These are phyloP conservation scores for Corydoras maculifer DNA, from an alignment of 2,113 vertebrate genomes.

Conservation along the genomic window DNA sequence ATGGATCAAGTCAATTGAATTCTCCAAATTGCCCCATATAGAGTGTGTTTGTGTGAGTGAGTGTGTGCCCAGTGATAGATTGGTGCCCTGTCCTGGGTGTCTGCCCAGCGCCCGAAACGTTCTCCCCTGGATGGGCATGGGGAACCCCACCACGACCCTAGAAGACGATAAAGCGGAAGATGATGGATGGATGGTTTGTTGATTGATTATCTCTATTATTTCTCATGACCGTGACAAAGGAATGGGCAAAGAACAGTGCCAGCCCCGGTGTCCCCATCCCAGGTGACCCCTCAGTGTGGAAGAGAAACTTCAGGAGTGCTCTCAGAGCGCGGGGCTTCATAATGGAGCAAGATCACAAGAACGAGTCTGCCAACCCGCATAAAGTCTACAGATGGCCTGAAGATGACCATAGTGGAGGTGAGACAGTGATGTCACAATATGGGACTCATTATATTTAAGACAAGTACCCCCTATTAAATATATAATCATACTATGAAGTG, in stretches of 20 bases:
- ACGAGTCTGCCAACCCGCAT: slow-evolving; percentile 70
- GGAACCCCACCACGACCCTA: too few species aligned
- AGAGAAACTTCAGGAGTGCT: slow-evolving; percentile 83
- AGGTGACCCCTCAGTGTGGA: slow-evolving; percentile 73
- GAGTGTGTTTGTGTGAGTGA: too few species aligned
- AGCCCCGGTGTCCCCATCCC: slow-evolving; percentile 50
- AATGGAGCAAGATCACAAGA: slow-evolving; percentile 63
- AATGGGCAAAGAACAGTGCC: slow-evolving; percentile 73
- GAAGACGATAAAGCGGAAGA: too few species aligned
- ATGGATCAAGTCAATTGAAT: too few species aligned
- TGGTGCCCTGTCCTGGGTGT: too few species aligned
- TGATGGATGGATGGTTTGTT: background rate
- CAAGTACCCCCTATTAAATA: too few species aligned
- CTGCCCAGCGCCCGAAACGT: too few species aligned
- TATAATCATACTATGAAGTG: too few species aligned
- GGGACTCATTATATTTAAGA: too few species aligned
- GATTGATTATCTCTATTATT: background rate
- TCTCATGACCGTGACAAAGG: slow-evolving; percentile 50
- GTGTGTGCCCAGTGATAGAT: too few species aligned
- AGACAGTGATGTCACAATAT: slow-evolving; percentile 9
- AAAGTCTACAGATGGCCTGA: slow-evolving; percentile 69
- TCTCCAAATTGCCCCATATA: too few species aligned
- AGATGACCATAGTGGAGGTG: slow-evolving; percentile 39
- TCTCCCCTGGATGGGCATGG: too few species aligned
- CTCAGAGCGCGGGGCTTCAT: slow-evolving; percentile 70